Evolutionary conservation across 2,797 vertebrate genomes (phyloP), one percentile per base, ranked within the genome.

Genomic region (Glyptemys insculpta): DNA sequence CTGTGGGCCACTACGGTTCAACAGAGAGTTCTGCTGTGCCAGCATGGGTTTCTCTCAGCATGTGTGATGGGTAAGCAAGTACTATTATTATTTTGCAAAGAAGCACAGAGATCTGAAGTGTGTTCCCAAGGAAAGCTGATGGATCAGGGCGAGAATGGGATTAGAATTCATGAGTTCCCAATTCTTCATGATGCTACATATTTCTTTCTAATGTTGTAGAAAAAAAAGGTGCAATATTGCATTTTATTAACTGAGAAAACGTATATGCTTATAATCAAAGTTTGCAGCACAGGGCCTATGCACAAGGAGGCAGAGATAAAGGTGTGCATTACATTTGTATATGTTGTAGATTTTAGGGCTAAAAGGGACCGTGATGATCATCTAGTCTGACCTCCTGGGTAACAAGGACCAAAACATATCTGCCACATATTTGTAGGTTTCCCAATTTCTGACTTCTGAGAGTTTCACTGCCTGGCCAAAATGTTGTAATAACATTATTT

Each of bases 261-360:
- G 18, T 72, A 41, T 25, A 25, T 72, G 37, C 10, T 72, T 16
- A 54, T 54, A 54, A 41, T 41, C 23, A 68, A 68, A 37, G 65
- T 27, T 37, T 68, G 83, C 79, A 31, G 0, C 11, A 62, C 2
- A 2, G 25, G 49, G 11, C 4, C 7, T 80, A 19, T 6, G 9
- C 14, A 86, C 2, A 5, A 59, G 41, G 54, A 85, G 3, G 15
- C 74, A 27, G 81, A 79, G 0, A 4, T 16, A 37, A 0, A 0
- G 12, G 50, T 81, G 18, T 72, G 49, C n/a, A 47, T 57, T 1
- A 78, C 2, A 9, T 86, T 15, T 23, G 29, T n/a, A 12, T 2
- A 23, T 4, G 6, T 0, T 50, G 25, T 19, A 7, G 31, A 9
- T 3, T 84, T 72, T 41, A 12, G 10, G 68, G 21, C 18, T 41